A percentile compares a stretch with the other conserved stretches of the same genome.
These are phyloP conservation scores for Plutella xylostella DNA, from an alignment of 2,888 invertebrate species.

Conservation along the genomic window DNA sequence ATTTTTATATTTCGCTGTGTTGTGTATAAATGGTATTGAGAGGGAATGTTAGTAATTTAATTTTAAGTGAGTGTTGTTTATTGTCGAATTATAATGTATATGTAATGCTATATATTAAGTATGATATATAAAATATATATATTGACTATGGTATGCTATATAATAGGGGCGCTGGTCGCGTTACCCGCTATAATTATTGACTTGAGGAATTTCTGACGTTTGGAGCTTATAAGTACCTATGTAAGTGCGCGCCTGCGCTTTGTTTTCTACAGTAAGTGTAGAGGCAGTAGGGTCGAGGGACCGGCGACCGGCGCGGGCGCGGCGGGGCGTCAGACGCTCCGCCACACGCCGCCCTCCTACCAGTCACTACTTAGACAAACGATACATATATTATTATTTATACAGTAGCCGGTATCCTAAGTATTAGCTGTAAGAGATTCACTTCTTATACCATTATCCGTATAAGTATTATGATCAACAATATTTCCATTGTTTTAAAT, in stretches of 20 bases:
- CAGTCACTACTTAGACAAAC: constrained; percentile 57
- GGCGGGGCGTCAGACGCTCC: too few species aligned
- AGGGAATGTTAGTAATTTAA: too few species aligned
- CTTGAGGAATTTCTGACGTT: not conserved
- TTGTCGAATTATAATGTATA: too few species aligned
- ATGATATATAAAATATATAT: too few species aligned
- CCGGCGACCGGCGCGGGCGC: not conserved
- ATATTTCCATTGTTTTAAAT: constrained; percentile 63
- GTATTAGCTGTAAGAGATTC: constrained; percentile 54
- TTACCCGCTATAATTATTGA: not conserved
- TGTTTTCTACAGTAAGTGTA: not conserved
- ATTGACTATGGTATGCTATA: constrained; percentile 27
- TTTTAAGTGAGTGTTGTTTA: too few species aligned
- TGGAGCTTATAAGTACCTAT: constrained; percentile 3
- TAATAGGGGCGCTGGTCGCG: not conserved
- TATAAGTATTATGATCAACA: constrained; percentile 66
- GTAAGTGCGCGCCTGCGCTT: not conserved
- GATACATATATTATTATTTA: constrained; percentile 55
- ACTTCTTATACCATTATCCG: constrained; percentile 61
- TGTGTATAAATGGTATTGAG: constrained; percentile 43
- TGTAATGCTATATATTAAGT: too few species aligned
- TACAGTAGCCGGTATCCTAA: constrained; percentile 52
- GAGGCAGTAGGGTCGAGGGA: constrained; percentile 12
- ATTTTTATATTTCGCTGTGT: constrained; percentile 42
- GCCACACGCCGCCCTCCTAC: too few species aligned